phyloP scores from a whole-genome alignment of 1,140 invertebrate genomes.

The Andricus grossulariae region DNA sequence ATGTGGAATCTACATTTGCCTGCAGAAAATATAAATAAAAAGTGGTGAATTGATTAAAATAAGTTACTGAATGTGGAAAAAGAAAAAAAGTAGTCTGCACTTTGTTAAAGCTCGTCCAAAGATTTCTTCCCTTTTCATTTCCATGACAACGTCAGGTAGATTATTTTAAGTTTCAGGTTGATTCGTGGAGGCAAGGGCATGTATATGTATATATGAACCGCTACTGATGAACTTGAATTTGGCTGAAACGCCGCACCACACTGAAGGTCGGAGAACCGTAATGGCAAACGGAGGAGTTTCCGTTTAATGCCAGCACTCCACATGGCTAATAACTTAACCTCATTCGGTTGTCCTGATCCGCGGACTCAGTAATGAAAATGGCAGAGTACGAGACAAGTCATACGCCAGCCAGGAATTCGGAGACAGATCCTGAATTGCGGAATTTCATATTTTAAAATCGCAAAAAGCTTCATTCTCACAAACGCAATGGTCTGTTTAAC shows the following conservation, averaged over 20 bases:
- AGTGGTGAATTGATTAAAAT: too few species aligned
- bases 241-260: not conserved
- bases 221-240: constrained; percentile 28
- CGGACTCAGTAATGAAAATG: constrained; percentile 54
- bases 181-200: constrained; percentile 20
- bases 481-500: not conserved
- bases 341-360: constrained; percentile 36
- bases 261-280: constrained; percentile 36
- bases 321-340: constrained; percentile 63
- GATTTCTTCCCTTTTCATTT: too few species aligned
- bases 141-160: not conserved
- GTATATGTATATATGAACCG: not conserved
- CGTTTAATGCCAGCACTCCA: constrained; percentile 56
- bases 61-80: too few species aligned
- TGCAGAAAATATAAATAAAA: constrained; percentile 34
- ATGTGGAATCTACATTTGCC: too few species aligned
- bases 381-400: constrained; percentile 31
- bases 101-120: too few species aligned
- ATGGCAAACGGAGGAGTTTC: constrained; percentile 37
- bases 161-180: not conserved
- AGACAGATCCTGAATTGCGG: not conserved
- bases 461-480: not conserved
- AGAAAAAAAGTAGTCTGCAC: too few species aligned
- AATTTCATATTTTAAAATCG: not conserved
- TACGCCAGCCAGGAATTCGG: constrained; percentile 18